Evolutionary conservation across 2,113 vertebrate species (phyloP), one percentile per base, ranked within the genome.

Genomic region (Cranoglanis bouderius): DNA sequence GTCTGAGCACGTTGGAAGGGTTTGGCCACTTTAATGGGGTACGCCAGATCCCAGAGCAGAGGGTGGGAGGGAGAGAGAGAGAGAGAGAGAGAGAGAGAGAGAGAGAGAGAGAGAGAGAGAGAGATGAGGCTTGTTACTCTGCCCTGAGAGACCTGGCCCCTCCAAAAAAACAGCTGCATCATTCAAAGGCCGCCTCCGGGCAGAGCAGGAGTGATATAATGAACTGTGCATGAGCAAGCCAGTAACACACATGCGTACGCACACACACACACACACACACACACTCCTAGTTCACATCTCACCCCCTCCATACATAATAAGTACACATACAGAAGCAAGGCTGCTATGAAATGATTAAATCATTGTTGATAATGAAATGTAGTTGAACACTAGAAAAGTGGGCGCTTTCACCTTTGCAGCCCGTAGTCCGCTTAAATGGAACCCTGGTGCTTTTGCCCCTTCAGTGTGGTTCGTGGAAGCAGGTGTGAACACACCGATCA

Each of bases 111-210:
- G 59, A 84, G 82, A 46, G 65, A 86, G 85, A 49, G 65, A 53
- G 29, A 75, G 67, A 82, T 57, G 51, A 75, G 82, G 87, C 82
- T 88, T 85, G 63, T 75, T 83, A 90, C 85, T 82, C 51, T 88
- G 87, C 63, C 84, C 84, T 85, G 2, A 67, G 90, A 87, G 88
- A 85, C 67, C 75, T 83, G 67, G 84, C 84, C 88, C 75, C 82
- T 85, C 53, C 16, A 70, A 90, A 92, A 93, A 91, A 90, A 74
- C 91, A 94, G 83, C 89, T 94, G 94, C 91, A 95, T 95, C 93
- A 94, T 96, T 96, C 95, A 93, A 82, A 94, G 95, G 90, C 91
- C 94, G 91, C 94, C 94, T 95, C 94, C 95, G 94, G 65, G 84
- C 83, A 88, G 72, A 78, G 49, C 82, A 29, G 86, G 38, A 87